These are phyloP conservation scores for Tragelaphus scriptus DNA, from an alignment of 2,113 vertebrate species.

Conservation along the genomic window DNA sequence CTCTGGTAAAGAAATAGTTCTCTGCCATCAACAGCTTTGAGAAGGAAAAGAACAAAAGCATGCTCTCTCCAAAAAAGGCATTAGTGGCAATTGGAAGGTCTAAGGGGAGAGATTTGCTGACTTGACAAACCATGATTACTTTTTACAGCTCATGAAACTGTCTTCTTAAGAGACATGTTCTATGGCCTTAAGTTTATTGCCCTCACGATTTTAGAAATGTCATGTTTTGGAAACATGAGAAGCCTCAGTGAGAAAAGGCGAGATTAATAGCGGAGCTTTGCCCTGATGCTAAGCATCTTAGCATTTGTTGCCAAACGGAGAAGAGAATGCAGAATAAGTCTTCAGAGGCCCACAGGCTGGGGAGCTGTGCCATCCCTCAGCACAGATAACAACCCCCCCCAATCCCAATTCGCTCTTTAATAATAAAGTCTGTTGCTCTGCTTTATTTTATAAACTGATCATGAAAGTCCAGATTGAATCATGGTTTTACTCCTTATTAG, in stretches of 20 bases:
- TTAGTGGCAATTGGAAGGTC: neutral
- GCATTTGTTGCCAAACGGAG: neutral
- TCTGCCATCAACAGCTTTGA: constrained; percentile 6
- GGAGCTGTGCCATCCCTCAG: neutral
- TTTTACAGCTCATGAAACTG: constrained; percentile 68
- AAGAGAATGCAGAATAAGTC: neutral
- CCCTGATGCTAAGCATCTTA: neutral
- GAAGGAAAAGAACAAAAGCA: neutral
- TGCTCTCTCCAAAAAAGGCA: constrained; percentile 43
- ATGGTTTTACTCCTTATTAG: neutral
- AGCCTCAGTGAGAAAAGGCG: constrained; percentile 31
- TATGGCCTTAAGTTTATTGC: constrained; percentile 38
- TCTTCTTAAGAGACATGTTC: constrained; percentile 35
- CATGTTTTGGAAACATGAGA: constrained; percentile 55
- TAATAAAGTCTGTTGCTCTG: neutral
- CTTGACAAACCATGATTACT: constrained; percentile 52
- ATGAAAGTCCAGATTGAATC: neutral
- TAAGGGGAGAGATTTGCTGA: constrained; percentile 47
- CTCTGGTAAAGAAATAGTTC: constrained; percentile 1
- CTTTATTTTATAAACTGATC: constrained; percentile 21
- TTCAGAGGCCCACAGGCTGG: neutral
- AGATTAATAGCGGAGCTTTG: constrained; percentile 29
- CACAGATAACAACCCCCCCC: neutral
- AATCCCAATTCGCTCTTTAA: neutral
- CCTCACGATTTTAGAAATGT: constrained; percentile 33